Evolutionary conservation across 2,797 vertebrate species (phyloP).

Genomic region (Carduelis carduelis): DNA sequence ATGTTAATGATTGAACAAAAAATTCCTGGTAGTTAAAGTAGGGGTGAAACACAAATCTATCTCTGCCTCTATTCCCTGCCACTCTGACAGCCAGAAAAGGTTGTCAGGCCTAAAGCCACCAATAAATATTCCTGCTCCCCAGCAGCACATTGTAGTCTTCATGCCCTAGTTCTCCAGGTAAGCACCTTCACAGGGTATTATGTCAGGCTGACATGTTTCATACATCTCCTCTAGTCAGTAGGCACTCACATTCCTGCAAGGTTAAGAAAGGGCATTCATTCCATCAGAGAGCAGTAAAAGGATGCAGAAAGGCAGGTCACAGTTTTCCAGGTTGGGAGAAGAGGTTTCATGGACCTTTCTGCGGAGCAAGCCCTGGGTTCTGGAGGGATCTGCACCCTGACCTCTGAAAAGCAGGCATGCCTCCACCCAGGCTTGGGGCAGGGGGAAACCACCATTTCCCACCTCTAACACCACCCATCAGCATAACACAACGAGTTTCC

Average conservation of each 20-base stretch:
- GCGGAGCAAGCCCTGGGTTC: fast-evolving
- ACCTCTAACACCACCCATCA: background rate
- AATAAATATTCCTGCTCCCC: background rate
- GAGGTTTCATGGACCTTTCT: background rate
- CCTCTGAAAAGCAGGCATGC: fast-evolving
- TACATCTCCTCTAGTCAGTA: background rate
- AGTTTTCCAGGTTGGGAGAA: background rate
- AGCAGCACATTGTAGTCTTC: background rate
- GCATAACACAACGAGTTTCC: fast-evolving
- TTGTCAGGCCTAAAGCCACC: background rate
- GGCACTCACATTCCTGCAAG: background rate
- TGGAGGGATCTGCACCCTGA: background rate
- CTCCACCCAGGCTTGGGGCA: background rate
- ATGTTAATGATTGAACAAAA: conserved; percentile 18
- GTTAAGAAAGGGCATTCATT: background rate
- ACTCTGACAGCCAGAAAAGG: background rate
- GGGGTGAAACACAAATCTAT: background rate
- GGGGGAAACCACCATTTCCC: fast-evolving
- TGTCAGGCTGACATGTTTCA: background rate
- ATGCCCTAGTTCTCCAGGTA: background rate
- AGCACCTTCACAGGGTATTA: background rate
- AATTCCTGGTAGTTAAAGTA: background rate
- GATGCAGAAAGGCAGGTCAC: background rate
- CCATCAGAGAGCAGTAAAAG: background rate
- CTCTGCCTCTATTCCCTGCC: background rate